Percentiles rank a stretch among this genome's conserved stretches.
Evolutionary conservation across 2,888 invertebrate species (phyloP).

Genomic region (Calameuta pallipes): DNA sequence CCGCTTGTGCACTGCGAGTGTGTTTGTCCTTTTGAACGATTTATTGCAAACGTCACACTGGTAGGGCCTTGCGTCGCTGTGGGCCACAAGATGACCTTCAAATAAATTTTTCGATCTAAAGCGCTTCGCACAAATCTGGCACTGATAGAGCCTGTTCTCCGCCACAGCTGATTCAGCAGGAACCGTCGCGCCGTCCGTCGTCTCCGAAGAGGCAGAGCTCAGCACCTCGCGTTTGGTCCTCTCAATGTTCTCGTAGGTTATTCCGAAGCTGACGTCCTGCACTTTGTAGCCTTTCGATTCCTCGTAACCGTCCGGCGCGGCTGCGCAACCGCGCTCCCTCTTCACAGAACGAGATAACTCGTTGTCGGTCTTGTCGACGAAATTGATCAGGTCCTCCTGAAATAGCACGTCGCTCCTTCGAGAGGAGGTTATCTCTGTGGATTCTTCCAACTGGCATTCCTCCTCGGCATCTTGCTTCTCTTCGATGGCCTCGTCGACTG

Average conservation of each 20-base stretch:
- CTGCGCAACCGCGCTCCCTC: too few species aligned
- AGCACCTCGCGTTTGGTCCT: background rate
- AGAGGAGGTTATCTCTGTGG: too few species aligned
- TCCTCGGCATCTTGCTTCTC: too few species aligned
- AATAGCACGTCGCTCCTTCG: too few species aligned
- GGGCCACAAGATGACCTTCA: slow-evolving; percentile 53
- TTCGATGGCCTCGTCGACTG: too few species aligned
- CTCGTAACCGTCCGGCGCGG: too few species aligned
- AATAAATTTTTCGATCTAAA: slow-evolving; percentile 52
- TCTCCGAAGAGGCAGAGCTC: background rate
- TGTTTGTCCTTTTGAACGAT: slow-evolving; percentile 55
- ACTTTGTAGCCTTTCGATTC: too few species aligned
- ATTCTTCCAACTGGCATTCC: too few species aligned
- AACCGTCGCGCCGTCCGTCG: background rate
- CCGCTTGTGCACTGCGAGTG: slow-evolving; percentile 52
- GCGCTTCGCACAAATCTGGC: slow-evolving; percentile 46
- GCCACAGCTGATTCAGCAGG: background rate
- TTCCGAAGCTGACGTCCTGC: too few species aligned
- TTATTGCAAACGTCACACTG: slow-evolving; percentile 55
- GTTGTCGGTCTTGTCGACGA: too few species aligned
- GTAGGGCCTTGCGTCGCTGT: slow-evolving; percentile 54
- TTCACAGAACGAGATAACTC: too few species aligned
- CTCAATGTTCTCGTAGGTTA: slow-evolving; percentile 7
- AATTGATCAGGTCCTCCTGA: too few species aligned
- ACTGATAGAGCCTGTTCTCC: slow-evolving; percentile 38